A percentile compares a stretch with the other conserved stretches of the same genome.
phyloP scores from a whole-genome alignment of 1,140 invertebrate genomes.

The Formica selysi region DNA sequence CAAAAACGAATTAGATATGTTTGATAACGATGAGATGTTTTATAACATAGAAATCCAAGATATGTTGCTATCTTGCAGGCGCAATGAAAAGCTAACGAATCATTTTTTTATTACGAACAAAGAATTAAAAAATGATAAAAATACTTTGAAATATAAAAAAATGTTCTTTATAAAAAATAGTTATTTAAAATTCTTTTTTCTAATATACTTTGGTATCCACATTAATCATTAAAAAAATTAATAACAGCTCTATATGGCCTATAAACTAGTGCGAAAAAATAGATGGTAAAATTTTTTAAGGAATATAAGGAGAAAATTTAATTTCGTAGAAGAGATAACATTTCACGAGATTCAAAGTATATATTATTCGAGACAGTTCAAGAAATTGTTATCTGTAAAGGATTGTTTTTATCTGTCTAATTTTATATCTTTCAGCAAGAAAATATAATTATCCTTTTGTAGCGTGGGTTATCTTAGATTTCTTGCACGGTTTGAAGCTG shows the following conservation, averaged over 20 bases:
- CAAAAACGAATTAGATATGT: background rate
- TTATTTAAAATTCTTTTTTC: background rate
- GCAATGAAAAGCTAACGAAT: too few species aligned
- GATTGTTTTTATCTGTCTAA: background rate
- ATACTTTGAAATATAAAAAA: background rate
- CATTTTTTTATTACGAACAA: background rate
- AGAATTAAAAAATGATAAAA: background rate
- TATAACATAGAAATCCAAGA: background rate
- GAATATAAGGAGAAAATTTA: background rate
- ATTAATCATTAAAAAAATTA: background rate
- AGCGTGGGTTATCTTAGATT: background rate
- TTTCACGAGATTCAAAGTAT: background rate
- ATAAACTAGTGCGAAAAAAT: background rate
- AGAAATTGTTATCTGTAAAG: background rate
- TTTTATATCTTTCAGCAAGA: background rate
- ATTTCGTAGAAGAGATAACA: background rate
- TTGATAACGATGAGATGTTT: background rate
- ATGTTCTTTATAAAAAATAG: background rate
- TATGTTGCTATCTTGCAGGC: background rate
- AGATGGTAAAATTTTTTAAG: background rate
- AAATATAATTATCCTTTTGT: background rate
- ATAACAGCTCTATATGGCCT: background rate
- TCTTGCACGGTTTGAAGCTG: background rate
- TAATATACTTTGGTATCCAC: background rate
- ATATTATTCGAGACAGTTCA: conserved; percentile 7